Conservation (phyloP, 53 echinoderm and acorn worm genomes). For the Luidia sarsii region DNA sequence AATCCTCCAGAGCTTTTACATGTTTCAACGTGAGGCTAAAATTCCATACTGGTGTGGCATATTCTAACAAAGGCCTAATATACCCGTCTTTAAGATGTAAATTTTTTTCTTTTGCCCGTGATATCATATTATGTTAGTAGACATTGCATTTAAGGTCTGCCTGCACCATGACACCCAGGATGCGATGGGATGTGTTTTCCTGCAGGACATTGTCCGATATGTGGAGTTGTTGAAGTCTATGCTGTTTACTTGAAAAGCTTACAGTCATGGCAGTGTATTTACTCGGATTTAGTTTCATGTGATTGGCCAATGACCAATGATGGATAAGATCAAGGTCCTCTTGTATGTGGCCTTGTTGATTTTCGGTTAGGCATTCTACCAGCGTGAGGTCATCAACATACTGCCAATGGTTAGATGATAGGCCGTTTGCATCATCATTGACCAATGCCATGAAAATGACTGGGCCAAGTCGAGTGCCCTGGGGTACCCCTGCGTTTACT, state of each 20-base stretch:
- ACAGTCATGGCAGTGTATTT: no score
- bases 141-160: slow-evolving; percentile 30
- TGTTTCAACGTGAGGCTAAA: no score
- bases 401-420: slow-evolving; percentile 28
- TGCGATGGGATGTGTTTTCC: background rate
- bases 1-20: no score
- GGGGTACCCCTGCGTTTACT: slow-evolving; percentile 45
- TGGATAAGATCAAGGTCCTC: slow-evolving; percentile 9
- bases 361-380: slow-evolving; percentile 8
- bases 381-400: slow-evolving; percentile 51
- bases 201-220: background rate
- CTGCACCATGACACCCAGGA: slow-evolving; percentile 29
- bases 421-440: slow-evolving; percentile 9
- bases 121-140: slow-evolving; percentile 17
- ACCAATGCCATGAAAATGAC: slow-evolving; percentile 22
- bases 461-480: slow-evolving; percentile 49
- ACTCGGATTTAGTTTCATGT: slow-evolving; percentile 28
- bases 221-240: no score
- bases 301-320: background rate
- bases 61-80: no score
- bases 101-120: slow-evolving; percentile 21
- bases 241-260: no score
- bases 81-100: slow-evolving; percentile 46
- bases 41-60: no score
- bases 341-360: slow-evolving; percentile 4